Evolutionary conservation across 2,797 vertebrate genomes (phyloP).

Genomic region (Anas capensis): DNA sequence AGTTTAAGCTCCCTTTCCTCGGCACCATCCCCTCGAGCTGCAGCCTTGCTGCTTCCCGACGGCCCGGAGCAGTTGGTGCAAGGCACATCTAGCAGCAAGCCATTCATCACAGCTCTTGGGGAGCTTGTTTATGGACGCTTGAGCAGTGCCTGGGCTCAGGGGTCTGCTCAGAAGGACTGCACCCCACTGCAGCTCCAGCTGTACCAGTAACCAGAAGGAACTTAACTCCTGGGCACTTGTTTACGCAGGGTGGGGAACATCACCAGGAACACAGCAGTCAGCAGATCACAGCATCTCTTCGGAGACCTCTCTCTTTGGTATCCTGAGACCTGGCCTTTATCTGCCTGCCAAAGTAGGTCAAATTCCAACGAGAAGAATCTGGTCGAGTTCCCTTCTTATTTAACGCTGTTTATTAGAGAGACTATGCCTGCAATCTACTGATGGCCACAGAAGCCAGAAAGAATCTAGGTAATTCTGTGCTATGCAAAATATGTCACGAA

Average conservation of each 20-base stretch:
- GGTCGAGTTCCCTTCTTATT: background rate
- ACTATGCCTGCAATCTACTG: background rate
- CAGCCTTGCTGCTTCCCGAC: background rate
- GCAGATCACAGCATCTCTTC: accelerated
- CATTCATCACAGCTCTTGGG: accelerated
- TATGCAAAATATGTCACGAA: background rate
- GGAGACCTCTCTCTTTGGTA: background rate
- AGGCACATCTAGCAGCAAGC: background rate
- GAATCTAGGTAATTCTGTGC: background rate
- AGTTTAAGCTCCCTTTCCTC: background rate
- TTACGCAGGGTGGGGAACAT: accelerated
- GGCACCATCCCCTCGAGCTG: background rate
- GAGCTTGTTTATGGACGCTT: accelerated
- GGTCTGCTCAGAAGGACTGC: background rate
- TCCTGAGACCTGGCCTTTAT: background rate
- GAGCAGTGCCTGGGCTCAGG: background rate
- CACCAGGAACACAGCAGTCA: accelerated
- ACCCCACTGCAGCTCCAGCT: accelerated
- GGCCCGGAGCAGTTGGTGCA: background rate
- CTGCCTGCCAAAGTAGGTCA: slow-evolving; percentile 31
- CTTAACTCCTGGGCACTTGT: accelerated
- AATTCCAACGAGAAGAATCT: background rate
- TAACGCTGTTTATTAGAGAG: background rate
- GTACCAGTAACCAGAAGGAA: too few relatives aligned
- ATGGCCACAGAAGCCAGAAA: slow-evolving; percentile 5